Evolutionary conservation across 1,140 invertebrate species (phyloP), one percentile per base, ranked within the genome.

Genomic region (Formica exsecta): DNA sequence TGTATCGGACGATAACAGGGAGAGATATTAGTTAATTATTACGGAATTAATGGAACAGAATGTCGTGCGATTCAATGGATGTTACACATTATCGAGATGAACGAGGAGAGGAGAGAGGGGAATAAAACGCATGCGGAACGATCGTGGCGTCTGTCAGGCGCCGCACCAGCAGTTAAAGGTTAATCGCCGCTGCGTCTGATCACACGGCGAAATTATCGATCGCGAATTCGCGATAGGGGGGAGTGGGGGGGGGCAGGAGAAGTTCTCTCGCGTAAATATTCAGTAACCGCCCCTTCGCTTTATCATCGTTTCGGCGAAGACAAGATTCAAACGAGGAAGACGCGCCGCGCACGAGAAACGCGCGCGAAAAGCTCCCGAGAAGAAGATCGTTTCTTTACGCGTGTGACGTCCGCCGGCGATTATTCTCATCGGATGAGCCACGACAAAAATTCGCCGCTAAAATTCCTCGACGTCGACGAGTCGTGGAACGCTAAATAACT

Each of bases 241-340:
- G 32, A 32, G 29, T 1, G 22, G 25, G 38, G 44, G 68, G 38
- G 7, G 5, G 38, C 3, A 4, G 32, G 32, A 32, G 32, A 32
- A 3, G 0, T 57, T 68, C 36, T 57, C 77, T 70, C 87, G 75
- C 38, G 87, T 89, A 86, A 89, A 89, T 89, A 89, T 89, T 89
- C 88, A 86, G 88, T 73, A 83, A 83, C 87, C 88, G 65, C 65
- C 51, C 65, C 36, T 13, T 65, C 87, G 71, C 59, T 89, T 86
- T 86, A 86, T 89, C 88, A 89, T 89, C 76, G 25, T 86, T 89
- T n/a, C 59, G 1, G 25, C 59, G 74, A 77, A 71, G 71, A 68
- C 74, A 73, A 86, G 85, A 86, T 89, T 89, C 66, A 77, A 89
- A 89, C 85, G 90, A 83, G 80, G 41, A 62, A 54, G 68, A 90